Conservation (phyloP, 1,140 invertebrate species). For the Aphidius gifuensis region DNA sequence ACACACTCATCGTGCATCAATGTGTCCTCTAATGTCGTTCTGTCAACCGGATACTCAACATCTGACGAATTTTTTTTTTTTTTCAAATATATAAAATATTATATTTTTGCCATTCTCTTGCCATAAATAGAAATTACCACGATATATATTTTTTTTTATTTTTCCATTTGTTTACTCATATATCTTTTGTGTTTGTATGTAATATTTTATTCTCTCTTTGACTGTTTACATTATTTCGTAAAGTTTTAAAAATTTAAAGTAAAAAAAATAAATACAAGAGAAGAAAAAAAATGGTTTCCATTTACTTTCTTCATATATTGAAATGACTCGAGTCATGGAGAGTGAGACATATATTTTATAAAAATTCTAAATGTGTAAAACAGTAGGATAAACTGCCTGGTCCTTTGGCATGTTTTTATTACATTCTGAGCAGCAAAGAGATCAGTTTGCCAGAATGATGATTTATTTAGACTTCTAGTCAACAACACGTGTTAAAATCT, state of each 20-base stretch:
- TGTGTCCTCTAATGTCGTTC: constrained; percentile 25
- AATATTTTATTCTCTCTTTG: no score
- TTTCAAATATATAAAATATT: background rate
- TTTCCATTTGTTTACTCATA: background rate
- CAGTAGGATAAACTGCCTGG: no score
- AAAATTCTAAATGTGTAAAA: no score
- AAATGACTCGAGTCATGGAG: no score
- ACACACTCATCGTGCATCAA: constrained; percentile 34
- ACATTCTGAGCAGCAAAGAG: background rate
- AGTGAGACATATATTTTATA: no score
- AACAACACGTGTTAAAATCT: constrained; percentile 17
- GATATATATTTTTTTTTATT: constrained; percentile 2
- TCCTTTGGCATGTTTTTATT: no score
- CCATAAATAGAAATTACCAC: constrained; percentile 18
- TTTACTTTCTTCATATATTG: no score
- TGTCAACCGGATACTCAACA: constrained; percentile 10
- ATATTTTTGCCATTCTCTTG: constrained; percentile 20
- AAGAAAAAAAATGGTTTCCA: no score
- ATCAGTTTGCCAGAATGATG: background rate
- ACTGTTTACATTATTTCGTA: no score
- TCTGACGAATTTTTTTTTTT: background rate
- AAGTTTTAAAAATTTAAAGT: no score
- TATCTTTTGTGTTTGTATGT: no score
- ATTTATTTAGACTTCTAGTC: constrained; percentile 16
- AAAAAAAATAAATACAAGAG: no score